Base-by-base conservation (phyloP, 37 sponge, comb jelly and placozoan genomes). In the Spongilla lacustris region DNA sequence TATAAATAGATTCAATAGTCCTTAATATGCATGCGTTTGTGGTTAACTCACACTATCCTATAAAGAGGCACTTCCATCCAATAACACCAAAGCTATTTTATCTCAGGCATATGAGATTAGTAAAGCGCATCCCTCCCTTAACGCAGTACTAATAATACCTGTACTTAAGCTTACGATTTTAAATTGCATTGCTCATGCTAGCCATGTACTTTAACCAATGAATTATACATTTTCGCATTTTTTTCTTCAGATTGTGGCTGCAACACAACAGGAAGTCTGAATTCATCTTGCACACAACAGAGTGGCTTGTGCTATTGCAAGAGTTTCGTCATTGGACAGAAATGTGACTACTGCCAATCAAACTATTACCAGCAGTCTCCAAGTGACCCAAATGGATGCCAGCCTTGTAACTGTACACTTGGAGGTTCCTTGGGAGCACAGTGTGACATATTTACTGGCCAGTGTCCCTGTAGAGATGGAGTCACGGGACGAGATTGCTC, bases 251-350 rank as follows among this genome's bases (percentile, higher is more conserved):
- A 67, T 4, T 95, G 95, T 85, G 37, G 32, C 36, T 95, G 95
- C 70, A 89, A 85, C 71, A n/a, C 38, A 37, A 83, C 76, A 46
- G 82, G 84, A 11, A 82, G 82, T 68, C 19, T 70, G 13, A 68
- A 38, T 48, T 26, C 41, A 68, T 36, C 22, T 14, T 92, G 93
- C 67, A 27, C 75, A 48, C 48, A n/a, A 35, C 34, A 46, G 24
- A 87, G 66, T 38, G 98, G 98, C 22, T 50, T 29, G 77, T 98
- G 98, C 69, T 35, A 12, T 14, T 97, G 98, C 67, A 93, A 91
- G 69, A 78, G 82, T 5, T 88, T 93, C 38, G 92, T 93, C 4
- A 68, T 83, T 30, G 98, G 95, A 31, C 75, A 84, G 37, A 89
- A 89, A 73, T 97, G 98, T 74, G 89, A 89, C 73, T 25, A 0